These are phyloP conservation scores for Tenebrio molitor DNA, from an alignment of 1,140 invertebrate genomes.

Conservation along the genomic window DNA sequence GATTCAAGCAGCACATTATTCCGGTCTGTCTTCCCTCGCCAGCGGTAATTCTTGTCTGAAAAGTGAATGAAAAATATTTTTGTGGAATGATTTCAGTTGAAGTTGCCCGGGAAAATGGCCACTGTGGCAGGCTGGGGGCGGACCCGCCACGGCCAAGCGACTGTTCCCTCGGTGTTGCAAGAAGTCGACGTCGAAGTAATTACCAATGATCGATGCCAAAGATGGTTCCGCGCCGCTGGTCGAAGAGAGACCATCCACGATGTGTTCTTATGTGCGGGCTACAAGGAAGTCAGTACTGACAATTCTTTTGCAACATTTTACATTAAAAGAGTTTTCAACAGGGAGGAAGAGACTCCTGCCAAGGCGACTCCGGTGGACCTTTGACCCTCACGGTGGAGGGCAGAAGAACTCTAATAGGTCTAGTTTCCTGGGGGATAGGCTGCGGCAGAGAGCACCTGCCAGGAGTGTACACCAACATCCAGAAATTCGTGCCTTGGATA, in stretches of 20 bases:
- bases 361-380: slow-evolving; percentile 89
- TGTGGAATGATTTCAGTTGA: slow-evolving; percentile 63
- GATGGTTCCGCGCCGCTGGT: slow-evolving; percentile 92
- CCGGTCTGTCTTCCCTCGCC: slow-evolving; percentile 79
- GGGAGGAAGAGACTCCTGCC: slow-evolving; percentile 79
- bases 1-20: slow-evolving; percentile 90
- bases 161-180: slow-evolving; percentile 80
- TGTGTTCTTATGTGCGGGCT: slow-evolving; percentile 94
- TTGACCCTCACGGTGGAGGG: slow-evolving; percentile 86
- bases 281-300: slow-evolving; percentile 79
- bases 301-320: neutral
- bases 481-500: slow-evolving; percentile 94
- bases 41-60: slow-evolving; percentile 54
- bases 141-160: slow-evolving; percentile 86
- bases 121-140: slow-evolving; percentile 93
- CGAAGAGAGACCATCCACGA: slow-evolving; percentile 92
- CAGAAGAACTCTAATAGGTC: slow-evolving; percentile 85
- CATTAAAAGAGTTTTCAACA: slow-evolving; percentile 59
- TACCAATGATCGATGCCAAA: slow-evolving; percentile 89
- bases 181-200: slow-evolving; percentile 91
- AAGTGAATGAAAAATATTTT: neutral
- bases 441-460: slow-evolving; percentile 91
- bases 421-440: slow-evolving; percentile 93
- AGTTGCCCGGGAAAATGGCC: slow-evolving; percentile 85
- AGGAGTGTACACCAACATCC: slow-evolving; percentile 92